Evolutionary conservation across 2,113 vertebrate species (phyloP), one percentile per base, ranked within the genome.

Genomic region (Oryzias curvinotus): DNA sequence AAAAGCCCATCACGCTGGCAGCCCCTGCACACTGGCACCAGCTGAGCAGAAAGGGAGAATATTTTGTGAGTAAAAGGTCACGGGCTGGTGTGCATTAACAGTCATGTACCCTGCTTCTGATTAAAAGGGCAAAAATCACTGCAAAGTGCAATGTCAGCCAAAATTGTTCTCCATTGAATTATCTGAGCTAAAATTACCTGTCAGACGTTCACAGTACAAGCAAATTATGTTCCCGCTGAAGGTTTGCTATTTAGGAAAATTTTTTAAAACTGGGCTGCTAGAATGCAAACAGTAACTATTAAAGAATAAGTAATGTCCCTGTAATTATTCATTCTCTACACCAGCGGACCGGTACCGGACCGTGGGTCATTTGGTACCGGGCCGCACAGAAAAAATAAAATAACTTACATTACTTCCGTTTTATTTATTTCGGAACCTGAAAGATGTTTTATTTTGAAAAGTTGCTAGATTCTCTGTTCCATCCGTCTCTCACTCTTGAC

Each of bases 21-120:
- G 68, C 67, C 67, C 14, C 53, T 70, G 75, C 64, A 18, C 46
- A 51, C 57, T 82, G 53, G 66, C 71, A 67, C 61, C 14, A 60
- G 73, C 68, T 63, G 64, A 70, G 62, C 1, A 6, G 49, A 0
- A 43, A 65, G 62, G 69, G 65, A 42, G 53, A 62, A 54, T n/a
- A 62, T 72, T 64, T 50, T 3, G 71, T 61, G 70, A 79, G 75
- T 58, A 66, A 81, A 84, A 87, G 81, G 83, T 87, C 81, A 82
- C 57, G 46, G 28, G 70, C 70, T 77, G 30, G 68, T 23, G 45
- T 49, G 52, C 68, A 75, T 75, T 72, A 77, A 62, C 67, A 18
- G 54, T 30, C 70, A 50, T 54, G 81, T 74, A 48, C 66, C 55
- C 68, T 42, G 71, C 65, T 58, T 71, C 72, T 69, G 75, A 80